Conservation (phyloP, 2,113 vertebrate genomes). For the Tachuris rubrigastra region DNA sequence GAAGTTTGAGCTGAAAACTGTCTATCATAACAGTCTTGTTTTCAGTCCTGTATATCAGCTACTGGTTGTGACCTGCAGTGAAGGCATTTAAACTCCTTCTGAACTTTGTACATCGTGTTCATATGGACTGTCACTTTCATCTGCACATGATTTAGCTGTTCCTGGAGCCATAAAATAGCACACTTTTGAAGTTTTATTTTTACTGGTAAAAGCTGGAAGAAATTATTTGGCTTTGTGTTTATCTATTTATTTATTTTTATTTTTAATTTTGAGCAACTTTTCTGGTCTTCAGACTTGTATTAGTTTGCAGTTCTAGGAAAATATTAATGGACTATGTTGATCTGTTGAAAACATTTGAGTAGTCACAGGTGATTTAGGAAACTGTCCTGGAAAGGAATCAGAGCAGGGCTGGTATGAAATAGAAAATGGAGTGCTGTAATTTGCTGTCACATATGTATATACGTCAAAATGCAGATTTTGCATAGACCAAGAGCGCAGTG, state of each 20-base stretch:
- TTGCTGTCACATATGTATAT: background rate
- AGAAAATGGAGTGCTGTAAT: background rate
- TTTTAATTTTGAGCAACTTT: background rate
- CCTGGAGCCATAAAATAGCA: background rate
- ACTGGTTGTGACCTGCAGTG: background rate
- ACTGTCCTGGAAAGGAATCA: background rate
- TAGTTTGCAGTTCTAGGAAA: background rate
- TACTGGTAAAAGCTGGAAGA: background rate
- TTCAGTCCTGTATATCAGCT: background rate
- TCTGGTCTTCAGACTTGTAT: background rate
- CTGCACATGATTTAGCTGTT: background rate
- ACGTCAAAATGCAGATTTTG: background rate
- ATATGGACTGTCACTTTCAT: background rate
- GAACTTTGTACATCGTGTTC: background rate
- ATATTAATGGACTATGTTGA: background rate
- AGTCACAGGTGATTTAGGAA: background rate
- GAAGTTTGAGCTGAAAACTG: background rate
- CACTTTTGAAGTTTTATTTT: background rate
- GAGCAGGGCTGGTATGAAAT: background rate
- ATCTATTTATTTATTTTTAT: background rate
- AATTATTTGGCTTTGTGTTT: background rate
- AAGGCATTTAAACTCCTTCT: background rate
- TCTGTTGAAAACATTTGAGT: background rate
- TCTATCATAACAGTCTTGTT: background rate
- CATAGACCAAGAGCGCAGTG: background rate